Conservation (phyloP, 1,140 invertebrate species). For the Trialeurodes vaporariorum region DNA sequence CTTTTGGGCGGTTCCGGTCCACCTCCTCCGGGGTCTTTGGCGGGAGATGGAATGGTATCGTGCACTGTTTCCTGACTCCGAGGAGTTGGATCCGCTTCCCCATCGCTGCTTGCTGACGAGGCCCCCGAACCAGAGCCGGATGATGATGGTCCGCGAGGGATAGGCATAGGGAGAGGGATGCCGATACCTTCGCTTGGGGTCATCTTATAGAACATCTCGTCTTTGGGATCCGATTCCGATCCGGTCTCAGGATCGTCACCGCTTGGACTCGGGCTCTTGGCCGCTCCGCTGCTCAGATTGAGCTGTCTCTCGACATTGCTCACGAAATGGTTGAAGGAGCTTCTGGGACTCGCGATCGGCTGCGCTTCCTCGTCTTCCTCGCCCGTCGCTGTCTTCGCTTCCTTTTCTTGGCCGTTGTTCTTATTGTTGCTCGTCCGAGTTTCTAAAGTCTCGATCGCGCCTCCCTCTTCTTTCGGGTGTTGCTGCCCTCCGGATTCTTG, state of each 20-base stretch:
- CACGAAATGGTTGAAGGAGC: neutral
- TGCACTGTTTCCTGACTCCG: too few relatives aligned
- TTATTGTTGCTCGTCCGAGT: neutral
- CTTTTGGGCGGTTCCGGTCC: neutral
- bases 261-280: too few relatives aligned
- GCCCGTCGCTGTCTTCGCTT: too few relatives aligned
- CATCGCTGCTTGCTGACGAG: neutral
- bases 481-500: slow-evolving; percentile 48
- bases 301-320: neutral
- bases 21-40: too few relatives aligned
- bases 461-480: neutral
- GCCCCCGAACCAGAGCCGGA: too few relatives aligned
- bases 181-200: too few relatives aligned
- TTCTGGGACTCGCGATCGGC: neutral
- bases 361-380: neutral
- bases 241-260: too few relatives aligned
- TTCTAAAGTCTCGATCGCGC: neutral
- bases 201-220: neutral
- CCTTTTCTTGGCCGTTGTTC: too few relatives aligned
- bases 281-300: neutral
- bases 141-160: too few relatives aligned
- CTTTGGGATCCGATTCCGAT: neutral
- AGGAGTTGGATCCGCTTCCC: neutral
- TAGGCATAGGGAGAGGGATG: too few relatives aligned
- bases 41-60: too few relatives aligned